These are phyloP conservation scores for Dendrocopos noguchii DNA, from an alignment of 2,113 vertebrate genomes.

Conservation along the genomic window DNA sequence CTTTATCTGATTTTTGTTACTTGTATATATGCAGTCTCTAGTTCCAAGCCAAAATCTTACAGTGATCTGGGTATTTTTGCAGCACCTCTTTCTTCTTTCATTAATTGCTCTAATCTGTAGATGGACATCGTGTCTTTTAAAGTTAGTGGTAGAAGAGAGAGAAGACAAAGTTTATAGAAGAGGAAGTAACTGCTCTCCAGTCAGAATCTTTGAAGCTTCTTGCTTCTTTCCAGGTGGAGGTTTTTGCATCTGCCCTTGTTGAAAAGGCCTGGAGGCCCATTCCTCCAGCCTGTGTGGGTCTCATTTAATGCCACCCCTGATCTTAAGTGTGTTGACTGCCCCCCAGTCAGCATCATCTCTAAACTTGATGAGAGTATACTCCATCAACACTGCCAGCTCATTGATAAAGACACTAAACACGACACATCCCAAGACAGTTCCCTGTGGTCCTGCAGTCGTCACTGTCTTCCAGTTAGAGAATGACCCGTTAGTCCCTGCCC, in stretches of 20 bases:
- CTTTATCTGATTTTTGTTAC: background rate
- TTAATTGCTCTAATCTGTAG: background rate
- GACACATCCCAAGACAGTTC: background rate
- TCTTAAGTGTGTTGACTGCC: background rate
- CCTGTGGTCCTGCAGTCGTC: background rate
- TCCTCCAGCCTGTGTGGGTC: background rate
- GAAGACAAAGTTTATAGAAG: background rate
- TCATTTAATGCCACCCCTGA: background rate
- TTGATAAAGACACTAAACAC: background rate
- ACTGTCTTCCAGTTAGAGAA: background rate
- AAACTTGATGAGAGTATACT: background rate
- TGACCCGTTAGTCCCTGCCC: background rate
- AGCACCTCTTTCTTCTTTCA: background rate
- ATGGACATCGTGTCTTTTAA: background rate
- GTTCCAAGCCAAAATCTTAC: background rate
- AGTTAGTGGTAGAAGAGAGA: background rate
- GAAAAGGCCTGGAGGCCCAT: background rate
- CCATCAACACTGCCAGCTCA: background rate
- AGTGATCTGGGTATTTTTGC: background rate
- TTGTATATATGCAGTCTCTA: background rate
- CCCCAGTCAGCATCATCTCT: background rate
- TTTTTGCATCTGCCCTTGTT: background rate
- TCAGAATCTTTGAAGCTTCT: background rate
- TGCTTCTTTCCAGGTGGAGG: background rate
- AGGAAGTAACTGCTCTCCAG: background rate